These are phyloP conservation scores for Sebastolobus alascanus DNA, from an alignment of 2,797 vertebrate species.

Conservation along the genomic window DNA sequence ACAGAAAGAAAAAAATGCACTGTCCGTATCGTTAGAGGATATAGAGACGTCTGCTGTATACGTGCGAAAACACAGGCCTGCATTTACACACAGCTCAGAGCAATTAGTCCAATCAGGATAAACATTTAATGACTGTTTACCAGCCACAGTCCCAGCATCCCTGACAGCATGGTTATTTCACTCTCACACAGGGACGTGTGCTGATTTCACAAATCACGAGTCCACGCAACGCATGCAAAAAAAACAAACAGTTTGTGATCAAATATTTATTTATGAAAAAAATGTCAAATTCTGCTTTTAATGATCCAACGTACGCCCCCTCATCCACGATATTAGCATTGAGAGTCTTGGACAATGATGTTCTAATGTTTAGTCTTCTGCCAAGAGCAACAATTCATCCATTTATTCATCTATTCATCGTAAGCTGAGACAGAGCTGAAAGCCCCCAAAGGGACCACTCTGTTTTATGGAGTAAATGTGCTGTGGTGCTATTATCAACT, in stretches of 20 bases:
- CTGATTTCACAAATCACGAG: conserved; percentile 40
- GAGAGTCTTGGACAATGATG: conserved; percentile 19
- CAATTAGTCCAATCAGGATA: conserved; percentile 61
- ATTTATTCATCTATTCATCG: conserved; percentile 38
- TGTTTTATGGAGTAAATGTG: conserved; percentile 52
- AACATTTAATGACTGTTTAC: conserved; percentile 79
- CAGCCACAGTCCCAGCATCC: conserved; percentile 26
- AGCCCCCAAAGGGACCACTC: conserved; percentile 49
- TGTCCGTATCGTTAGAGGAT: conserved; percentile 7
- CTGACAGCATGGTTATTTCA: conserved; percentile 53
- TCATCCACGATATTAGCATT: neutral
- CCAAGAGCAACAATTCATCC: conserved; percentile 39
- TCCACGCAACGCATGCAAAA: neutral
- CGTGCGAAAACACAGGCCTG: conserved; percentile 7
- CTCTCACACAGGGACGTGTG: conserved; percentile 34
- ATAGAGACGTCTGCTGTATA: conserved; percentile 12
- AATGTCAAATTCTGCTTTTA: conserved; percentile 8
- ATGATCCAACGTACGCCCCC: neutral
- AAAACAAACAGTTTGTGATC: neutral
- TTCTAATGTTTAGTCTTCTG: conserved; percentile 21
- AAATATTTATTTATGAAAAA: conserved; percentile 36
- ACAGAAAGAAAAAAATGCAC: neutral
- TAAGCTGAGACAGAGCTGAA: conserved; percentile 46
- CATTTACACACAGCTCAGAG: conserved; percentile 50
- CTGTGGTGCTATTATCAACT: conserved; percentile 48